These are phyloP conservation scores for Resseliella maxima DNA, from an alignment of 2,888 invertebrate genomes.

Conservation along the genomic window DNA sequence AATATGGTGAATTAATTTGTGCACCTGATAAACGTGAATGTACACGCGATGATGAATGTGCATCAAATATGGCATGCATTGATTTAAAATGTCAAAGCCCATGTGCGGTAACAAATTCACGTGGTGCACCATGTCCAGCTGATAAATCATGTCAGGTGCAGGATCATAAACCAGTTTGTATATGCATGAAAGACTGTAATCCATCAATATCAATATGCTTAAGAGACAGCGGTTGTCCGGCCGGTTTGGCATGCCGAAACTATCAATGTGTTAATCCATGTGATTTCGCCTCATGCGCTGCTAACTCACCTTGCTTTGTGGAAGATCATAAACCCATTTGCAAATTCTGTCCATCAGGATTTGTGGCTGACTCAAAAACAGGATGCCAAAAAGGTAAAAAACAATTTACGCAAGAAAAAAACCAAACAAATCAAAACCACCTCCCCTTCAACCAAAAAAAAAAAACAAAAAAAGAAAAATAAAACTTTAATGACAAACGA, in stretches of 20 bases:
- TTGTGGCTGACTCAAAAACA: constrained; percentile 89
- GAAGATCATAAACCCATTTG: constrained; percentile 95
- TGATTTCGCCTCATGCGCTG: constrained; percentile 84
- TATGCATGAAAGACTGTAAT: constrained; percentile 88
- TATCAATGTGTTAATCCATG: constrained; percentile 93
- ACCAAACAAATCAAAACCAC: constrained; percentile 54
- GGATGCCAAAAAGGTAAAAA: constrained; percentile 95
- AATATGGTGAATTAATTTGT: constrained; percentile 87
- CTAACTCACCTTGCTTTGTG: constrained; percentile 89
- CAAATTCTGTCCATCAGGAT: constrained; percentile 95
- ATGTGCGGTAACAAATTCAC: constrained; percentile 74
- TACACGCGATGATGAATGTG: constrained; percentile 83
- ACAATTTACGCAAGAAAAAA: constrained; percentile 52
- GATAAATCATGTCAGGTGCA: constrained; percentile 89
- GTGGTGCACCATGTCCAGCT: constrained; percentile 76
- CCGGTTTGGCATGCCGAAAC: constrained; percentile 85
- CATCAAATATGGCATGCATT: constrained; percentile 86
- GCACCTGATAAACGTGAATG: constrained; percentile 86
- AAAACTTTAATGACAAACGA: no score
- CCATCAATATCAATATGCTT: constrained; percentile 88
- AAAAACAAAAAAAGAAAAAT: constrained; percentile 36
- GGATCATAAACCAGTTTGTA: constrained; percentile 87
- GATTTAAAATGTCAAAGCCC: constrained; percentile 88
- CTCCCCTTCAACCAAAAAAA: constrained; percentile 54
- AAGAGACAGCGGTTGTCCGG: constrained; percentile 88